Base-by-base conservation (phyloP, 2,797 vertebrate species). In the Labeo calbasu region DNA sequence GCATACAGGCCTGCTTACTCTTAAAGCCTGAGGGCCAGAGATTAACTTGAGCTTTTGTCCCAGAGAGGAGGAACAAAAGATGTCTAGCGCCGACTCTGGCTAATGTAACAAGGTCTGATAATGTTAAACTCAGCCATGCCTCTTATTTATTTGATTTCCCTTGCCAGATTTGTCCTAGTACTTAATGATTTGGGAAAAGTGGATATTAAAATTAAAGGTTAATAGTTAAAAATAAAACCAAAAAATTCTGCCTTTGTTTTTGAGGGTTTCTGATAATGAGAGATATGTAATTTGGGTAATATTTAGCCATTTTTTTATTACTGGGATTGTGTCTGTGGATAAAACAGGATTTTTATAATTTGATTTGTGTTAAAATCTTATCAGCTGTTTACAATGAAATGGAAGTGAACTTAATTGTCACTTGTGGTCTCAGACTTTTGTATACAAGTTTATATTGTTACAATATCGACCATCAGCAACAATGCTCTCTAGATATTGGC, bases 41-140 rank as follows among this genome's bases (percentile, higher is more conserved):
- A 93, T 92, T 91, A 90, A 86, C 86, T 73, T 65, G 8, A 72
- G 32, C 84, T 79, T 88, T 57, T 88, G 77, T 87, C 46, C 73
- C 53, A 73, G 63, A 6, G 66, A 23, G 50, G 78, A 32, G 68
- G 65, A 85, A 28, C 43, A 79, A 40, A 87, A 46, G 59, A 70
- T 36, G 28, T 73, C 71, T 84, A 48, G 57, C 50, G 57, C 76
- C 23, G 12, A 25, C 61, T 53, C 13, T 46, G 65, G 36, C 50
- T 85, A 66, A 65, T 83, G 71, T 70, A 55, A 69, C 40, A 48
- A 48, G 48, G 46, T 46, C 55, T 59, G 40, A 78, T 78, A 17
- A 25, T 73, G 36, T 83, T 75, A 57, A 83, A 79, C 21, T 69
- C 13, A 50, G 12, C 71, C 25, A 46, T 61, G 68, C 23, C 14